Base-by-base conservation (phyloP, 2,888 invertebrate species). In the Xanthia icteritia region DNA sequence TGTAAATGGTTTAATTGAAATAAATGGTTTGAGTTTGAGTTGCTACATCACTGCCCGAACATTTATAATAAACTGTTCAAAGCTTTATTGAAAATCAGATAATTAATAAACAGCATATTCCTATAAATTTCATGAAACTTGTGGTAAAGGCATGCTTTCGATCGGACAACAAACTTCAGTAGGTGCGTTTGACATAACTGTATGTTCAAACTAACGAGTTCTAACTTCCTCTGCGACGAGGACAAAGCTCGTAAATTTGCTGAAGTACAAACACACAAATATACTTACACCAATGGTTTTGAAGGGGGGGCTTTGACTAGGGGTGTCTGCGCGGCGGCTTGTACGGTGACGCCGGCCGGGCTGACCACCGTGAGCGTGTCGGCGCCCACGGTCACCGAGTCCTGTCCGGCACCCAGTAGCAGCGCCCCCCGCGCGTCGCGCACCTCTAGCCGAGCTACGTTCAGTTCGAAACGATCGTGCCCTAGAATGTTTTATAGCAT, bases 311-410 rank as follows among this genome's bases (percentile, higher is more conserved):
- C 98, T 90, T 98, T 97, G 76, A 99, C 98, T 83, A 98, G 96
- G 2, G 98, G 98, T 74, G 99, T 98, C 95, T 99, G 99, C 71
- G 98, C 97, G 75, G 99, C 98, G 66, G 98, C 98, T 88, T 98
- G 98, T 92, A 99, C 98, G 85, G 98, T 97, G 79, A 98, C 98
- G 56, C 99, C 99, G 39, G 98, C 99, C 77, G 98, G 98, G 76
- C 99, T 99, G 90, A 98, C 97, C 84, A 99, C 98, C 87, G 97
- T 97, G 80, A 99, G 97, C 72, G 97, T 97, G 87, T 98, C 98
- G 20, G 99, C 98, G 5, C 99, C 99, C 72, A 99, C 97, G 68
- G 98, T 97, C 77, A 99, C 98, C 90, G 98, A 97, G 87, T 98
- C 98, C 86, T 97, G 97, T 90, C 98, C 97, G 70, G 98, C 98